Evolutionary conservation across 92 coral and sea anemone genomes (phyloP).

Genomic region (Porites lobata): DNA sequence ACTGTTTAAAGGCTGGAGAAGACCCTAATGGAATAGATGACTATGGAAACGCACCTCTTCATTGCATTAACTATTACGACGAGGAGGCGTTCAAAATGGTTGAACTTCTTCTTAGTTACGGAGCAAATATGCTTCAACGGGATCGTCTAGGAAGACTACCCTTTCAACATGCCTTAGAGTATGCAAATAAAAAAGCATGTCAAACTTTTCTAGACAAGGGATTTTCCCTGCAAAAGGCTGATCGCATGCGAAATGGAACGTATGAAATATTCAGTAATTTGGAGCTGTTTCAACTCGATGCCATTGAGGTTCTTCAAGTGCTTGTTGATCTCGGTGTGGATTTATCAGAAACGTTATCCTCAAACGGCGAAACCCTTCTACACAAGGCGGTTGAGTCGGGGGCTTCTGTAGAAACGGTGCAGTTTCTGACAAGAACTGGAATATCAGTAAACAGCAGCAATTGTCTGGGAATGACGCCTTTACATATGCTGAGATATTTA

Average conservation of each 20-base stretch:
- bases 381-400: slow-evolving; percentile 34
- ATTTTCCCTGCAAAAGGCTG: slow-evolving; percentile 33
- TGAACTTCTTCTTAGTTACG: slow-evolving; percentile 28
- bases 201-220: slow-evolving; percentile 39
- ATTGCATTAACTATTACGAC: slow-evolving; percentile 16
- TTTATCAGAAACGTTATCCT: slow-evolving; percentile 21
- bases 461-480: slow-evolving; percentile 38
- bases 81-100: slow-evolving; percentile 39
- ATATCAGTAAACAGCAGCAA: slow-evolving; percentile 38
- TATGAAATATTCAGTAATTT: slow-evolving; percentile 4
- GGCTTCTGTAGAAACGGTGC: slow-evolving; percentile 17
- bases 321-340: slow-evolving; percentile 39
- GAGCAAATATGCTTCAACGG: slow-evolving; percentile 19
- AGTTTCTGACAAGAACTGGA: slow-evolving; percentile 41
- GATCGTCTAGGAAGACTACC: slow-evolving; percentile 40
- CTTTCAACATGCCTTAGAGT: slow-evolving; percentile 31
- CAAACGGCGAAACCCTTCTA: slow-evolving; percentile 31
- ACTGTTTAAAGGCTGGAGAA: slow-evolving; percentile 31
- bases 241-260: slow-evolving; percentile 30
- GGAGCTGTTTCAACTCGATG: slow-evolving; percentile 19
- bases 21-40: slow-evolving; percentile 31
- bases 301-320: slow-evolving; percentile 36
- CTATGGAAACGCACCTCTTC: slow-evolving; percentile 8
- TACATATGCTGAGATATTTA: slow-evolving; percentile 29
- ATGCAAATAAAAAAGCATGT: slow-evolving; percentile 35